phyloP scores from a whole-genome alignment of 2,888 invertebrate species.

The Gandaritis pyraliata region DNA sequence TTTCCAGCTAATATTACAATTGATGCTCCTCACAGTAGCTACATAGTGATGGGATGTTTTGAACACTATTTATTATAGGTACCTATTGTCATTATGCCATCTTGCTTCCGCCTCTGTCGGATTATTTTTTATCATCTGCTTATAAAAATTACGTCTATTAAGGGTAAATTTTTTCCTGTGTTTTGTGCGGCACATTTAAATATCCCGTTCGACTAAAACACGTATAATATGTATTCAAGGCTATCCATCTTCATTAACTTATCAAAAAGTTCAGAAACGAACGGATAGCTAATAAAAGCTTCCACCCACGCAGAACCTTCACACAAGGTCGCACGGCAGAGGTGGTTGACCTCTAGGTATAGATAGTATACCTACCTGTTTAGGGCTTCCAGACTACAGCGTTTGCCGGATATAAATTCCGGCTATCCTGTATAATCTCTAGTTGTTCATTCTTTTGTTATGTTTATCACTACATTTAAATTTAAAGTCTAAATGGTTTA shows the following conservation, averaged over 20 bases:
- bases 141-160: no score
- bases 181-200: neutral
- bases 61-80: no score
- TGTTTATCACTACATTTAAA: no score
- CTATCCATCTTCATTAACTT: slow-evolving; percentile 26
- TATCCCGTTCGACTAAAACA: neutral
- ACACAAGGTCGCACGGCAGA: slow-evolving; percentile 38
- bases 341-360: slow-evolving; percentile 31
- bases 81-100: no score
- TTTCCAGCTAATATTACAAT: slow-evolving; percentile 16
- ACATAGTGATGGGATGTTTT: no score
- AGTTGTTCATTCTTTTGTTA: no score
- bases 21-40: no score
- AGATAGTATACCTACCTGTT: slow-evolving; percentile 11
- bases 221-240: neutral
- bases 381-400: slow-evolving; percentile 6
- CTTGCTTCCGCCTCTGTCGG: no score
- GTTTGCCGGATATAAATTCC: slow-evolving; percentile 5
- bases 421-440: neutral
- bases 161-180: no score
- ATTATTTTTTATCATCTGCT: no score
- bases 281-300: slow-evolving; percentile 31
- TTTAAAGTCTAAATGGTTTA: no score
- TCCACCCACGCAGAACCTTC: slow-evolving; percentile 37
- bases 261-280: slow-evolving; percentile 24